Base-by-base conservation (phyloP, 2,797 vertebrate species). In the Discoglossus pictus region DNA sequence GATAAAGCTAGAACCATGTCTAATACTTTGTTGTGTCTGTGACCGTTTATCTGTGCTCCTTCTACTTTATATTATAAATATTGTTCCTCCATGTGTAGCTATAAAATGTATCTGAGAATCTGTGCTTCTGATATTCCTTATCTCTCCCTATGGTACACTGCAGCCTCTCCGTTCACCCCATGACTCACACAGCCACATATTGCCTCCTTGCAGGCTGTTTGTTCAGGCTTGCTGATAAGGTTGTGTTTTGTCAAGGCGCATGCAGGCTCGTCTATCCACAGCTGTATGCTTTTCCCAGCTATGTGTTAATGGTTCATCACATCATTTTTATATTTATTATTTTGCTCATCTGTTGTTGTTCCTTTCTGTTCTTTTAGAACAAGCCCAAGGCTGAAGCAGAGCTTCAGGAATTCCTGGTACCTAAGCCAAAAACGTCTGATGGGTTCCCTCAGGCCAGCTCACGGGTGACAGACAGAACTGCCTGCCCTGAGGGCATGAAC, bases 401-500 rank as follows among this genome's bases (percentile, higher is more conserved):
- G 24, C 43, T 51, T 40, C 76, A 66, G 36, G 72, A 39, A 0
- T 66, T 61, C 60, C 69, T 74, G 2, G 7, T 84, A 42, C 82
- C 86, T 27, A 83, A 83, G 25, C 87, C 87, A 6, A 40, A 20
- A 39, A 67, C 3, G 24, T 87, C 87, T 6, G 69, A 75, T 1
- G 79, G 79, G 55, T 34, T 75, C 35, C 85, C 89, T 23, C 75
- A 61, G 70, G 62, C 79, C 81, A 66, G 73, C 75, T 61, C 79
- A 78, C 51, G 2, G 53, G 54, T 81, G 67, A 65, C 67, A 54
- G 61, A 75, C 4, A 8, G 48, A 63, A 42, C 42, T 58, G 78
- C 75, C 11, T 70, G 50, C 72, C 75, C 71, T 35, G 86, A 89
- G 62, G 74, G 65, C 13, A 83, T 84, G 83, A 87, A 88, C 50